Conservation (phyloP, 1,140 invertebrate genomes). For the Drosophila parvula region DNA sequence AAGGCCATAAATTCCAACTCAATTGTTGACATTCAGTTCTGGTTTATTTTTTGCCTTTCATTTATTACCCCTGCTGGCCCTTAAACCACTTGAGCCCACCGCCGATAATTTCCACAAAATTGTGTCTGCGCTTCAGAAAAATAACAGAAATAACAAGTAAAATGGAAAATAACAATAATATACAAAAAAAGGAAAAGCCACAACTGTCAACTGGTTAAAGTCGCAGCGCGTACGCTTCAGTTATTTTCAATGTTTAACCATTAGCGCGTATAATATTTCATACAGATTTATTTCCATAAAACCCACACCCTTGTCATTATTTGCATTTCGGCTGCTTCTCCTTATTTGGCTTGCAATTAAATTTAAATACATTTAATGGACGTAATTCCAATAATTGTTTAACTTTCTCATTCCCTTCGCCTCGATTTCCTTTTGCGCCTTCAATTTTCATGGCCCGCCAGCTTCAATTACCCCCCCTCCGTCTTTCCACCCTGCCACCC, state of each 20-base stretch:
- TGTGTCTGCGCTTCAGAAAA: constrained; percentile 1
- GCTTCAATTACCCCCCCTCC: constrained; percentile 35
- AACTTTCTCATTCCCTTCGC: constrained; percentile 9
- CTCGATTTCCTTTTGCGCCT: constrained; percentile 3
- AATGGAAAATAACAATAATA: not conserved
- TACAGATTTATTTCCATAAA: constrained; percentile 26
- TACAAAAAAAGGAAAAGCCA: not conserved
- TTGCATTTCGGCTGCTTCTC: not conserved
- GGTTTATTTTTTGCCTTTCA: not conserved
- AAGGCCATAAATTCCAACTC: not conserved
- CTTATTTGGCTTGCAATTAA: constrained; percentile 32
- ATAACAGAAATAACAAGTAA: not conserved
- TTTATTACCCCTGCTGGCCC: not conserved
- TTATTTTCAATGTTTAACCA: constrained; percentile 33
- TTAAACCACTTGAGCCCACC: constrained; percentile 3
- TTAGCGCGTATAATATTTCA: constrained; percentile 42
- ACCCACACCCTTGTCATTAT: not conserved
- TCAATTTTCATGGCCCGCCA: constrained; percentile 42
- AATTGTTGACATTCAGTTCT: constrained; percentile 1
- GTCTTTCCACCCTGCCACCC: not conserved
- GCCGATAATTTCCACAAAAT: constrained; percentile 10
- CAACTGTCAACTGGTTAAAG: constrained; percentile 30
- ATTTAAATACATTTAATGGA: constrained; percentile 46
- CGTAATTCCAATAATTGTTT: constrained; percentile 56
- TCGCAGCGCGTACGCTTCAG: not conserved